Evolutionary conservation across 2,888 invertebrate genomes (phyloP).

Genomic region (Pterostichus madidus): DNA sequence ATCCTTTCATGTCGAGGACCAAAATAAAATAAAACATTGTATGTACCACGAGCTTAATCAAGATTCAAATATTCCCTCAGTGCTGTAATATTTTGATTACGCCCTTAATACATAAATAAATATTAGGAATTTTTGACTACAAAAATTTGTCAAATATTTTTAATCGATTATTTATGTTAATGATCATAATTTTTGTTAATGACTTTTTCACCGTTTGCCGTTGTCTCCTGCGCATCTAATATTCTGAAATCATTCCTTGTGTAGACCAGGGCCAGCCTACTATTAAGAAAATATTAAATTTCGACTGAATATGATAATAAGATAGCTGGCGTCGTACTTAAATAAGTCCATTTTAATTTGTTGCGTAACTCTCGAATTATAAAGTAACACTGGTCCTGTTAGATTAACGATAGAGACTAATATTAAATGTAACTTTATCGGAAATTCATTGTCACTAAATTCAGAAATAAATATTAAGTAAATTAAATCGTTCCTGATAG

Average conservation of each 20-base stretch:
- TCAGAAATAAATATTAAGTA: too few species aligned
- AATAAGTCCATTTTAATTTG: background rate
- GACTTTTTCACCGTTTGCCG: too few species aligned
- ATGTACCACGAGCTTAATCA: too few species aligned
- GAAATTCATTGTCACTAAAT: background rate
- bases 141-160: too few species aligned
- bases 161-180: too few species aligned
- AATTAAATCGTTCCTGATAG: conserved; percentile 25
- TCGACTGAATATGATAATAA: conserved; percentile 36
- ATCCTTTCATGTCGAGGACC: too few species aligned
- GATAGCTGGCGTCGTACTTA: conserved; percentile 31
- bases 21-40: too few species aligned
- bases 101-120: too few species aligned
- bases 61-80: too few species aligned
- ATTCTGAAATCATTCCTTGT: conserved; percentile 55
- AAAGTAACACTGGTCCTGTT: conserved; percentile 19
- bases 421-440: conserved; percentile 19
- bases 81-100: too few species aligned
- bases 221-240: conserved; percentile 3
- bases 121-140: too few species aligned
- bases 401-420: conserved; percentile 28
- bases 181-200: too few species aligned
- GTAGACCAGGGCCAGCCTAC: conserved; percentile 32
- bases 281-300: conserved; percentile 34
- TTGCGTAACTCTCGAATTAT: conserved; percentile 23